A percentile compares a stretch with the other conserved stretches of the same genome.
These are phyloP conservation scores for Mycogona germanica DNA, from an alignment of 2,888 invertebrate genomes.

Conservation along the genomic window DNA sequence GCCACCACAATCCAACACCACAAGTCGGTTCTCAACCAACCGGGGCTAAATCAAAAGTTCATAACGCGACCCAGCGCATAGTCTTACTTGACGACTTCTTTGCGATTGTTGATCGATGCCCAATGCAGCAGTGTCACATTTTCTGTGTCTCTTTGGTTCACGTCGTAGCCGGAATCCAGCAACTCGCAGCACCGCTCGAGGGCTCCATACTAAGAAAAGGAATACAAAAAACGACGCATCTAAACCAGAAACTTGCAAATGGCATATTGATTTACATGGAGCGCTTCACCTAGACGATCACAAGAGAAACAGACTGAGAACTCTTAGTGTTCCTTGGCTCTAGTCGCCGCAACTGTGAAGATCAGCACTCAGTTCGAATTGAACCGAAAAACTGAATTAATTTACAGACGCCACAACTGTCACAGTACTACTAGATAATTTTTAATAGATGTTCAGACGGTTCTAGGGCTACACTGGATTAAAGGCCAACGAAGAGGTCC, in stretches of 20 bases:
- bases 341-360: too few species aligned
- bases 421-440: too few species aligned
- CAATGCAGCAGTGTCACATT: constrained; percentile 96
- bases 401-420: too few species aligned
- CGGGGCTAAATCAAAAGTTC: neutral
- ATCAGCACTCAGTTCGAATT: too few species aligned
- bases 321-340: too few species aligned
- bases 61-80: neutral
- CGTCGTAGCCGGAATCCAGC: constrained; percentile 83
- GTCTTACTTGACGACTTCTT: constrained; percentile 66
- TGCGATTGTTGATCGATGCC: constrained; percentile 97
- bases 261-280: neutral
- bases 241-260: neutral
- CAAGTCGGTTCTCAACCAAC: neutral
- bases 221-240: constrained; percentile 23
- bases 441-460: too few species aligned
- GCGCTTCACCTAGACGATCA: too few species aligned
- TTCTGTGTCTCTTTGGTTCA: constrained; percentile 87
- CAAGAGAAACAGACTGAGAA: too few species aligned
- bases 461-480: too few species aligned
- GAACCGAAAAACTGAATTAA: too few species aligned
- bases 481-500: too few species aligned
- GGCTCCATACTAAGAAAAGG: constrained; percentile 85
- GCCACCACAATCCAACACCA: too few species aligned
- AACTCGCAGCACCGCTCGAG: constrained; percentile 54